Evolutionary conservation across 2,888 invertebrate genomes (phyloP).

Genomic region (Melieria crassipennis): DNA sequence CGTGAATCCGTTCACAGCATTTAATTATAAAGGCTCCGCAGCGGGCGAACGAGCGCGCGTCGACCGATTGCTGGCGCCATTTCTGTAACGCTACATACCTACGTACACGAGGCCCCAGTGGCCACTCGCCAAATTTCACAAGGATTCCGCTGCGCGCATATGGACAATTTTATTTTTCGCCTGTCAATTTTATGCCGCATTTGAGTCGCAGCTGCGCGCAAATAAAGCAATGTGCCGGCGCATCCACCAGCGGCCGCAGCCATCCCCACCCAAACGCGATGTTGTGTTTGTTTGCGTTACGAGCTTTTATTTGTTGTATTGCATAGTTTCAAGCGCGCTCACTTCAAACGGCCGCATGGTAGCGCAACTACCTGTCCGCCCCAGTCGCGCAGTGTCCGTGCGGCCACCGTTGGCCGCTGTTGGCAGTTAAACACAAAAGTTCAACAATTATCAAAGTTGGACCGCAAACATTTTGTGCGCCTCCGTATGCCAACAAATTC

Average conservation of each 20-base stretch:
- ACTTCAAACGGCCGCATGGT: neutral
- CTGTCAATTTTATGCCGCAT: conserved; percentile 22
- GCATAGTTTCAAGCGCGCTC: conserved; percentile 36
- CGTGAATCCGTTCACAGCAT: conserved; percentile 35
- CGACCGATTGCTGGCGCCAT: too few species aligned
- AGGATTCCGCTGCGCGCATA: too few species aligned
- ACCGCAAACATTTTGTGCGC: conserved; percentile 25
- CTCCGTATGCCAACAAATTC: neutral
- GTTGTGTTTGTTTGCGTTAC: conserved; percentile 43
- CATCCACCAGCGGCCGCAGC: neutral
- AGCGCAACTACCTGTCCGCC: neutral
- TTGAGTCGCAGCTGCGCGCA: conserved; percentile 26
- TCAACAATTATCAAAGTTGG: conserved; percentile 36
- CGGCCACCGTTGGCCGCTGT: neutral
- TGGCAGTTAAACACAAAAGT: conserved; percentile 24
- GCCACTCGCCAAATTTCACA: too few species aligned
- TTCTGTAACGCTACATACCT: too few species aligned
- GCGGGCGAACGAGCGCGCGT: too few species aligned
- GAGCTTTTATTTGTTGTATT: conserved; percentile 41
- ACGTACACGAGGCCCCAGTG: too few species aligned
- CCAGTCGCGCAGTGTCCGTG: neutral
- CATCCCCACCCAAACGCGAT: conserved; percentile 22
- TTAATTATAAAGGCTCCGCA: conserved; percentile 34
- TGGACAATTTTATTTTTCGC: conserved; percentile 4
- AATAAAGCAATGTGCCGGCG: conserved; percentile 34